Percentiles rank a stretch among this genome's conserved stretches.
These are phyloP conservation scores for Drosophila incognita DNA, from an alignment of 2,888 invertebrate species.

Conservation along the genomic window DNA sequence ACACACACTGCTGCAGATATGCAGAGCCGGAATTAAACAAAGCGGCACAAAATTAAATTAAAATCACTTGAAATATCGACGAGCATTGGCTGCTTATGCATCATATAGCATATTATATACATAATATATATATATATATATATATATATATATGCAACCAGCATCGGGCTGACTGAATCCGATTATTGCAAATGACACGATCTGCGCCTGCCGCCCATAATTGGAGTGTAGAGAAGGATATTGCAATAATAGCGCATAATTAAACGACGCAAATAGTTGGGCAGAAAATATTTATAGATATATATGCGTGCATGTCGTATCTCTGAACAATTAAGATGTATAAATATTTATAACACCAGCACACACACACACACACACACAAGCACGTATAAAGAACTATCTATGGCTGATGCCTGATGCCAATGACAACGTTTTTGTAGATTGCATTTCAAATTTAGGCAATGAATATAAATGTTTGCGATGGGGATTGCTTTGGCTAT, in stretches of 20 bases:
- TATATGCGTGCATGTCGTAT: not conserved
- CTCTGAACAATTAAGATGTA: conserved; percentile 24
- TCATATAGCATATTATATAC: not conserved
- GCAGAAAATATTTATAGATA: conserved; percentile 2
- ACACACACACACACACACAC: not conserved
- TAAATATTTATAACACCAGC: conserved; percentile 25
- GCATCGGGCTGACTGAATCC: conserved; percentile 41
- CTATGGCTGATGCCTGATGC: not conserved
- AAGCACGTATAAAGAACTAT: not conserved
- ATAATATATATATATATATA: not conserved
- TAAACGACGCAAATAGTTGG: conserved; percentile 51
- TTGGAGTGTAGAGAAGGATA: conserved; percentile 16
- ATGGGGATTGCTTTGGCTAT: conserved; percentile 16
- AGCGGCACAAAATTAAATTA: conserved; percentile 66
- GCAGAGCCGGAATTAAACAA: conserved; percentile 33
- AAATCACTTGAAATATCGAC: conserved; percentile 75
- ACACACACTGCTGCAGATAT: conserved; percentile 22
- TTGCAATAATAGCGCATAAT: conserved; percentile 72
- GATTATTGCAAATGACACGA: conserved; percentile 41
- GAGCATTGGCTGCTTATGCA: conserved; percentile 34
- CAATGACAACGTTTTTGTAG: conserved; percentile 21
- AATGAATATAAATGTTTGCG: conserved; percentile 1
- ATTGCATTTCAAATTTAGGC: conserved; percentile 1
- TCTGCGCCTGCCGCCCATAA: not conserved
- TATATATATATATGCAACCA: not conserved